These are phyloP conservation scores for Sesamia inferens DNA, from an alignment of 2,888 invertebrate species.

Conservation along the genomic window DNA sequence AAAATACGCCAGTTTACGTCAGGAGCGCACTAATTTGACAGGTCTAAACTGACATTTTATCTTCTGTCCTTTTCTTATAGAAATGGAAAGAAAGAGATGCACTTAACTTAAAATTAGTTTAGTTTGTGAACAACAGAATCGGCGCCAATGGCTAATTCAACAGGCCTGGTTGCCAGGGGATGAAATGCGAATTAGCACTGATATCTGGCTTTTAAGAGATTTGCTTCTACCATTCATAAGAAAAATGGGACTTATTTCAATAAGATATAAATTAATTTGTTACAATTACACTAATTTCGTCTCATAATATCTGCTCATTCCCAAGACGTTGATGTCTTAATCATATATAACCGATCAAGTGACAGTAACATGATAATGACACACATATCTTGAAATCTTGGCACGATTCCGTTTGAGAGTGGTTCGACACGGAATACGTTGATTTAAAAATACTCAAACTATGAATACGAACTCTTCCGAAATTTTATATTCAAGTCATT, in stretches of 20 bases:
- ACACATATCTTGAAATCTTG: slow-evolving; percentile 52
- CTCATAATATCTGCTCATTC: slow-evolving; percentile 16
- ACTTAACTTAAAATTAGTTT: no score
- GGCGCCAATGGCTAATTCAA: slow-evolving; percentile 53
- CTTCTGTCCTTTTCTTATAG: no score
- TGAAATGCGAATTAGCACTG: slow-evolving; percentile 33
- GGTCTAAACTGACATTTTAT: no score
- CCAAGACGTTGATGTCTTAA: slow-evolving; percentile 21
- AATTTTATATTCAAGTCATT: slow-evolving; percentile 33
- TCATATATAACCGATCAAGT: slow-evolving; percentile 33
- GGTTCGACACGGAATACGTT: slow-evolving; percentile 6
- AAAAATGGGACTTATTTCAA: background rate
- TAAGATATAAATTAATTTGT: slow-evolving; percentile 13
- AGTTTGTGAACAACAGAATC: no score
- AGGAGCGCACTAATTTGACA: no score
- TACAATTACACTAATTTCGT: background rate
- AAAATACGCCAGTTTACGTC: no score
- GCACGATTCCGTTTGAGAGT: slow-evolving; percentile 31
- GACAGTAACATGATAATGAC: slow-evolving; percentile 42
- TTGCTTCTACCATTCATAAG: slow-evolving; percentile 10
- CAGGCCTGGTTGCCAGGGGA: slow-evolving; percentile 20
- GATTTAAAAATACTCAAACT: slow-evolving; percentile 40
- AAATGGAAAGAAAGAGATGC: no score
- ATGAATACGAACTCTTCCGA: slow-evolving; percentile 51
- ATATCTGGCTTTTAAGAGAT: slow-evolving; percentile 31